phyloP scores from a whole-genome alignment of 2,888 invertebrate genomes.

The Tanypteryx hageni region DNA sequence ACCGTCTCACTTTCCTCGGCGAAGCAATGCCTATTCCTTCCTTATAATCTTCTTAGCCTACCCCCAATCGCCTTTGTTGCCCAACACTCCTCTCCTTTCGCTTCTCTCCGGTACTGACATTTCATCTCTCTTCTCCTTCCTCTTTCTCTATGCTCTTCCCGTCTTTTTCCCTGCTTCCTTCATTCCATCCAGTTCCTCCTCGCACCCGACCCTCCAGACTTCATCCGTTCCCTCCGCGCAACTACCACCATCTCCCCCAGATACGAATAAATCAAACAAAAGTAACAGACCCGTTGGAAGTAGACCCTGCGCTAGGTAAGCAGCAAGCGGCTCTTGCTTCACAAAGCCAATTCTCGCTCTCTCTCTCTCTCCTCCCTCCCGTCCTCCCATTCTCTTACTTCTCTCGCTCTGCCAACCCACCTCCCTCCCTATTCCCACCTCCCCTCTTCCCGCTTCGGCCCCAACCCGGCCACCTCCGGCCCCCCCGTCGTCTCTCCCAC shows the following conservation, averaged over 20 bases:
- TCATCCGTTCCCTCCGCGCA: neutral
- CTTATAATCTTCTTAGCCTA: slow-evolving; percentile 52
- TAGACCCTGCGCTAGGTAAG: neutral
- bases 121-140: slow-evolving; percentile 11
- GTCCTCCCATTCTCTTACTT: neutral
- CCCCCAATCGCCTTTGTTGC: slow-evolving; percentile 56
- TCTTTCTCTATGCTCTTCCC: neutral
- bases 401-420: slow-evolving; percentile 37
- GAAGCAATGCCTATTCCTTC: slow-evolving; percentile 23
- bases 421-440: slow-evolving; percentile 19
- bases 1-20: slow-evolving; percentile 43
- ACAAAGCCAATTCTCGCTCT: slow-evolving; percentile 49
- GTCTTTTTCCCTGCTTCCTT: neutral
- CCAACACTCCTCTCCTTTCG: slow-evolving; percentile 23
- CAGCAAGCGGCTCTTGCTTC: neutral
- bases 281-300: slow-evolving; percentile 9
- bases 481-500: slow-evolving; percentile 55
- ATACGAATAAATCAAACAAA: slow-evolving; percentile 54
- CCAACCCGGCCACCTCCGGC: neutral
- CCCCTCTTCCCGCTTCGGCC: neutral
- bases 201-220: neutral
- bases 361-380: neutral
- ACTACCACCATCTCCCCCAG: neutral
- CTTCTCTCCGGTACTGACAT: neutral
- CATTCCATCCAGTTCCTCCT: neutral